Evolutionary conservation across 2,888 invertebrate species (phyloP).

Genomic region (Diarsia mendica): DNA sequence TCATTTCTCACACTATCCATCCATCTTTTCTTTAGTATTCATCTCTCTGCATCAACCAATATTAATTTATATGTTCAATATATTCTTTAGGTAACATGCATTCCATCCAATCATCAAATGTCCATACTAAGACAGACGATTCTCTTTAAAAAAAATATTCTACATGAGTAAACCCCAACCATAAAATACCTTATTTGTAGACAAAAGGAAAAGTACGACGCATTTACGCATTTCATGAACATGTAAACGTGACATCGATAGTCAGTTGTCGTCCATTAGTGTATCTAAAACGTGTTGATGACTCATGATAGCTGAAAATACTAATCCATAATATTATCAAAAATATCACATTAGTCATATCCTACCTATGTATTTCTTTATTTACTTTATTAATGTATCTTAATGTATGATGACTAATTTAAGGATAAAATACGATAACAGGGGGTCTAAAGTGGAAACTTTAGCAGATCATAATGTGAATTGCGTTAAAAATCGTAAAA

Average conservation of each 20-base stretch:
- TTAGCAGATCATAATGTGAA: too few relatives aligned
- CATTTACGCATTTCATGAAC: not conserved
- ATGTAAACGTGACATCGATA: not conserved
- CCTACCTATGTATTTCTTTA: not conserved
- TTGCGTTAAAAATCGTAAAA: too few relatives aligned
- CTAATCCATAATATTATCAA: slow-evolving; percentile 9
- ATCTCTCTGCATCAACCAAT: not conserved
- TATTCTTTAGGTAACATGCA: not conserved
- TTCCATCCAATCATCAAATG: not conserved
- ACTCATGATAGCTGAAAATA: slow-evolving; percentile 11
- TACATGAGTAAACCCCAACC: not conserved
- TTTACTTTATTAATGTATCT: not conserved
- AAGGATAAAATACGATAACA: too few relatives aligned
- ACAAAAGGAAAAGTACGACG: slow-evolving; percentile 8
- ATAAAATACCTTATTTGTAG: slow-evolving; percentile 12
- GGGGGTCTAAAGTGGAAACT: too few relatives aligned
- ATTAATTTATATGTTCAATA: not conserved
- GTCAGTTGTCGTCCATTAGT: not conserved
- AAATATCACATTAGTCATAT: slow-evolving; percentile 22
- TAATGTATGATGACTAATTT: slow-evolving; percentile 7
- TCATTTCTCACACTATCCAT: not conserved
- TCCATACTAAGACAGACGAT: not conserved
- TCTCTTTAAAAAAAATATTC: not conserved
- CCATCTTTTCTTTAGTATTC: not conserved
- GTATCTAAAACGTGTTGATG: slow-evolving; percentile 1